phyloP scores from a whole-genome alignment of 2,888 invertebrate genomes.

The Acronicta alni region DNA sequence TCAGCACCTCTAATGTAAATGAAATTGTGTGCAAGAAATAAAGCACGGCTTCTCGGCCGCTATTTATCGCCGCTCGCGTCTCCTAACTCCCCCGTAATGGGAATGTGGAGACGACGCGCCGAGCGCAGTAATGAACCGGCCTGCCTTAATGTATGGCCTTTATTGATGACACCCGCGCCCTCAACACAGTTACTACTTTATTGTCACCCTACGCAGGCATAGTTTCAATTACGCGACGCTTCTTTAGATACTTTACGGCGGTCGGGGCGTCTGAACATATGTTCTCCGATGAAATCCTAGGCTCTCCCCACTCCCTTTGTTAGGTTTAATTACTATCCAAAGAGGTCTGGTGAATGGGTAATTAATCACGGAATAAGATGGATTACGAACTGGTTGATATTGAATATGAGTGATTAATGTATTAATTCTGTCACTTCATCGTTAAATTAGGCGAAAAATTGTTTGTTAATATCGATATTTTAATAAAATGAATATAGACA shows the following conservation, averaged over 20 bases:
- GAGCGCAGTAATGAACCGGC: conserved; percentile 83
- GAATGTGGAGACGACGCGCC: conserved; percentile 80
- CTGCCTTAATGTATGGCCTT: conserved; percentile 84
- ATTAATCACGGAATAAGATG: conserved; percentile 54
- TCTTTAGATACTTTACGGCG: conserved; percentile 78
- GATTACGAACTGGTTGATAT: conserved; percentile 51
- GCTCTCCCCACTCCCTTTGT: conserved; percentile 43
- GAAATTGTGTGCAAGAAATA: conserved; percentile 88
- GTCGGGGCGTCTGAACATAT: conserved; percentile 63
- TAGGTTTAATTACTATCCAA: conserved; percentile 50
- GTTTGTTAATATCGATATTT: neutral
- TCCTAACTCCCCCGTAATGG: conserved; percentile 86
- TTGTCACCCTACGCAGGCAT: conserved; percentile 76
- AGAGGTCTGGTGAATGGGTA: conserved; percentile 42
- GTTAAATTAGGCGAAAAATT: conserved; percentile 25
- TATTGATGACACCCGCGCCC: conserved; percentile 83
- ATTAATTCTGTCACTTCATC: conserved; percentile 44
- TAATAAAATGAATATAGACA: neutral
- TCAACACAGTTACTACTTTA: conserved; percentile 75
- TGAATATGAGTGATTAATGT: conserved; percentile 57
- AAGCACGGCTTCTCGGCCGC: conserved; percentile 83
- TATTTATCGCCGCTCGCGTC: conserved; percentile 86
- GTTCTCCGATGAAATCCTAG: conserved; percentile 44
- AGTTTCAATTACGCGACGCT: conserved; percentile 79
- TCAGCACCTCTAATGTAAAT: conserved; percentile 88